A percentile compares a stretch with the other conserved stretches of the same genome.
These are phyloP conservation scores for Mastacembelus armatus DNA, from an alignment of 2,797 vertebrate genomes.

Conservation along the genomic window DNA sequence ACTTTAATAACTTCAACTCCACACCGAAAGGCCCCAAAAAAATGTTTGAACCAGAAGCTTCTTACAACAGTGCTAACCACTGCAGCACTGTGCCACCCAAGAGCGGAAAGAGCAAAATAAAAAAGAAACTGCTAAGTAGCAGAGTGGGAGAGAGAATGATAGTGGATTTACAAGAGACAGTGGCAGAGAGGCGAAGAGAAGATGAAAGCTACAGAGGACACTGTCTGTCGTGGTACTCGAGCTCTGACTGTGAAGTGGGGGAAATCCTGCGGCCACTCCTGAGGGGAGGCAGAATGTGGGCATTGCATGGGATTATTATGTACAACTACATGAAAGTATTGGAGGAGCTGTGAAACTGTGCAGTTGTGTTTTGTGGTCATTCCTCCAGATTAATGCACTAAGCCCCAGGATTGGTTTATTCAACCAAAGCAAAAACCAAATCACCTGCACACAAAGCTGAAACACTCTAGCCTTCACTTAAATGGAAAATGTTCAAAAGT, in stretches of 20 bases:
- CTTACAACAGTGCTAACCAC: no score
- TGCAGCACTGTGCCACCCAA: no score
- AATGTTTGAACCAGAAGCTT: no score
- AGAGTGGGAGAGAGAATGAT: slow-evolving; percentile 12
- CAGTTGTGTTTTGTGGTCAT: slow-evolving; percentile 45
- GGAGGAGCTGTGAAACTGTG: slow-evolving; percentile 29
- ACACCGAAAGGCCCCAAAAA: no score
- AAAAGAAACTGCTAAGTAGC: slow-evolving; percentile 7
- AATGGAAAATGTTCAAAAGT: no score
- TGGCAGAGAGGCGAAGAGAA: slow-evolving; percentile 32
- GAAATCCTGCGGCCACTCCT: slow-evolving; percentile 24
- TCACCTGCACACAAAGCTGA: slow-evolving; percentile 5
- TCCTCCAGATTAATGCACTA: slow-evolving; percentile 44
- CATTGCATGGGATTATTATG: neutral
- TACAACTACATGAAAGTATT: neutral
- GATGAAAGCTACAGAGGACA: slow-evolving; percentile 33
- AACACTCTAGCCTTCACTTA: neutral
- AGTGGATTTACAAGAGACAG: slow-evolving; percentile 15
- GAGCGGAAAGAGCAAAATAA: slow-evolving; percentile 7
- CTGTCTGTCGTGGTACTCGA: slow-evolving; percentile 25
- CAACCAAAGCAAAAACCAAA: slow-evolving; percentile 24
- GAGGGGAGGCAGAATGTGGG: slow-evolving; percentile 9
- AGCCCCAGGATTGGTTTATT: slow-evolving; percentile 41
- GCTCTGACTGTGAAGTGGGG: slow-evolving; percentile 29
- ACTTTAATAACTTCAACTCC: no score